Evolutionary conservation across 2,888 invertebrate species (phyloP).

Genomic region (Mythimna pallens): DNA sequence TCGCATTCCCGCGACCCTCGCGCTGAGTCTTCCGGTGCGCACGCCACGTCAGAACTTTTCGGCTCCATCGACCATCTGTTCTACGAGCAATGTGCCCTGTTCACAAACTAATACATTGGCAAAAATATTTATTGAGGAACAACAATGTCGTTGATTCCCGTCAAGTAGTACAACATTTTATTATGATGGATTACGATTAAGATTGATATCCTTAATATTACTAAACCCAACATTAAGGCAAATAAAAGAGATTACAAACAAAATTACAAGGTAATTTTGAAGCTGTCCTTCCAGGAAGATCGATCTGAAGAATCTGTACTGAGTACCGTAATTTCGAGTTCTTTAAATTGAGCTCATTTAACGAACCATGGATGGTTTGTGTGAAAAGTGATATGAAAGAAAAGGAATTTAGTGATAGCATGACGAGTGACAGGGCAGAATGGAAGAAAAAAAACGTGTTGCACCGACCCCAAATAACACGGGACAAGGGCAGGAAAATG

Average conservation of each 20-base stretch:
- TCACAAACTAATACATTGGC: not conserved
- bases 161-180: not conserved
- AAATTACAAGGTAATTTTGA: slow-evolving; percentile 36
- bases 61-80: no score
- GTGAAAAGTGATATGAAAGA: no score
- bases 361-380: no score
- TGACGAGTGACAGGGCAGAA: no score
- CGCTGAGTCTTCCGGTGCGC: no score
- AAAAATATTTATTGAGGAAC: slow-evolving; percentile 11
- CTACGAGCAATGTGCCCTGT: no score
- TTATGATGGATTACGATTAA: not conserved
- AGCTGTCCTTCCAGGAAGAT: slow-evolving; percentile 36
- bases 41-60: no score
- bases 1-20: no score
- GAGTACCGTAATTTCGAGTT: slow-evolving; percentile 12
- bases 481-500: no score
- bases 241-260: slow-evolving; percentile 36
- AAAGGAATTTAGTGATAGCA: no score
- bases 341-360: slow-evolving; percentile 1
- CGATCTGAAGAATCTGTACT: not conserved
- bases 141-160: slow-evolving; percentile 3
- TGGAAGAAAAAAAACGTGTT: no score
- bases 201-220: slow-evolving; percentile 28
- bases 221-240: slow-evolving; percentile 33
- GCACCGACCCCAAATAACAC: no score